phyloP scores from a whole-genome alignment of 2,113 vertebrate species.

The Junco hyemalis region DNA sequence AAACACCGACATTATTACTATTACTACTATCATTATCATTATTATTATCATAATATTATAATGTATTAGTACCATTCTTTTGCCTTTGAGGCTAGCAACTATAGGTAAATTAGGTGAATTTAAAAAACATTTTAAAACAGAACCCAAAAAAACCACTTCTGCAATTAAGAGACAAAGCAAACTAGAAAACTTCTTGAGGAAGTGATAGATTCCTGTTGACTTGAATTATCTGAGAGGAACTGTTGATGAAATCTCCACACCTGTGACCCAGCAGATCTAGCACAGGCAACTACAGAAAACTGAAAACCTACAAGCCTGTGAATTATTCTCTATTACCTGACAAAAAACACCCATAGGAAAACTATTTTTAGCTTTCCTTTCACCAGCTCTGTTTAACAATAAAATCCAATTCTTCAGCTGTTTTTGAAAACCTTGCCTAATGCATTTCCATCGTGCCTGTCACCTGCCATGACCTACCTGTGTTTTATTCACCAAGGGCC shows the following conservation, averaged over 20 bases:
- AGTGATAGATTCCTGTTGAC: background rate
- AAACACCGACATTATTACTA: background rate
- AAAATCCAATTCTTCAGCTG: background rate
- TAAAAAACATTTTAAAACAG: background rate
- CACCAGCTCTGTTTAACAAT: background rate
- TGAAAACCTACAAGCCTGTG: background rate
- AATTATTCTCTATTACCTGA: background rate
- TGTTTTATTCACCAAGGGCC: background rate
- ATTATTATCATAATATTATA: background rate
- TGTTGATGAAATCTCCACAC: background rate
- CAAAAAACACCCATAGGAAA: background rate
- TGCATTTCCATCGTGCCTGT: background rate
- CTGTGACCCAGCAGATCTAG: background rate
- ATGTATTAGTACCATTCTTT: background rate
- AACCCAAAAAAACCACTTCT: background rate
- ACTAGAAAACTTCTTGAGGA: background rate
- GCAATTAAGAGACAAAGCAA: background rate
- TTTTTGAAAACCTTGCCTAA: background rate
- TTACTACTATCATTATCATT: background rate
- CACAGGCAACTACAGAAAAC: background rate
- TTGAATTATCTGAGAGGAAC: background rate
- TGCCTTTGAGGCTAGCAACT: background rate
- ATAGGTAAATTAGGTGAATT: background rate
- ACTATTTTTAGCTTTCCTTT: constrained; percentile 7
- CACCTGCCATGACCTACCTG: background rate